Evolutionary conservation across 2,888 invertebrate genomes (phyloP), one percentile per base, ranked within the genome.

Genomic region (Tenthredo notha): DNA sequence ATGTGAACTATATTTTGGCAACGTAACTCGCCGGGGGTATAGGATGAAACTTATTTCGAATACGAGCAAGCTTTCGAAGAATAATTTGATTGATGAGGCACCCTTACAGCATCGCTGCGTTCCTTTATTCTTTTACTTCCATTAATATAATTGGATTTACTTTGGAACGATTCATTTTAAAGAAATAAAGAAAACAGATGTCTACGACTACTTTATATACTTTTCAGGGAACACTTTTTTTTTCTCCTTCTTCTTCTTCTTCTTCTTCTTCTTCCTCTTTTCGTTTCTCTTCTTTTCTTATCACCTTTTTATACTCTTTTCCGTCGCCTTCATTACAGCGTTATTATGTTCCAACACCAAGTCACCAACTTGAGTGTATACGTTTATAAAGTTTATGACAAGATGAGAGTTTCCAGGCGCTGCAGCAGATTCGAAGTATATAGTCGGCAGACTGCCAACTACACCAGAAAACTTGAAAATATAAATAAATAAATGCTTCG

Each of bases 61-160:
- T 21, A 67, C 29, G 67, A 33, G 67, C 29, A 25, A 80, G 80
- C 83, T 83, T 83, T 83, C 47, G 67, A 67, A 61, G 37, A 29
- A 83, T 83, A 83, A 83, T 83, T 83, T 83, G 83, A 83, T 83
- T 58, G 83, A 83, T 70, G 83, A 83, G 43, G 47, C 29, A 83
- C 83, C 83, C 33, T 47, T 18, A 77, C 54, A 37, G 80, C 80
- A 40, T 74, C 74, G n/a, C 43, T 21, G 50, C 12, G 25, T 80
- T 61, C 40, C 83, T 83, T 83, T 83, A 83, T 70, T 67, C 47
- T 50, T 83, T 83, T 33, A 33, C 83, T 83, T 83, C 67, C 83
- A 83, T 67, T 67, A 83, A 83, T 83, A 43, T 83, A 83, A 83
- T 83, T 83, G 83, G 70, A 83, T 83, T 83, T 70, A 70, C 67